These are phyloP conservation scores for Microhierax caerulescens DNA, from an alignment of 2,797 vertebrate genomes.

Conservation along the genomic window DNA sequence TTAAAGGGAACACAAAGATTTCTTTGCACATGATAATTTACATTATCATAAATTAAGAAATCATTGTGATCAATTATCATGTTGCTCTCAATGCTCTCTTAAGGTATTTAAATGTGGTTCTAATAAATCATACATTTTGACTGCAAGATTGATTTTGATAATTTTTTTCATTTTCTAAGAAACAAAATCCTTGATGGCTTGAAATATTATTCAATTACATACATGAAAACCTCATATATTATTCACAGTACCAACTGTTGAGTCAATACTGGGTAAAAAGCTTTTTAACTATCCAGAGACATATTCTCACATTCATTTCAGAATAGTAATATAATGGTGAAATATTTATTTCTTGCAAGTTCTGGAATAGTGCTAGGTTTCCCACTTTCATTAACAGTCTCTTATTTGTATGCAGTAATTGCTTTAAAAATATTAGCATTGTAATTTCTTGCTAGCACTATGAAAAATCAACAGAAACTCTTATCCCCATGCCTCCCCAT, in stretches of 20 bases:
- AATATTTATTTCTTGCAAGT: constrained; percentile 73
- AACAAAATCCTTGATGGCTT: constrained; percentile 28
- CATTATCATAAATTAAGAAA: constrained; percentile 31
- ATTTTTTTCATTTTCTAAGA: constrained; percentile 16
- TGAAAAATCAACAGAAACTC: constrained; percentile 21
- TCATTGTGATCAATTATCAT: constrained; percentile 19
- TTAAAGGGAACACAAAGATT: constrained; percentile 8
- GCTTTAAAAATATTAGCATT: constrained; percentile 59
- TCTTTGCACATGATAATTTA: constrained; percentile 26
- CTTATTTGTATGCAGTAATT: constrained; percentile 61
- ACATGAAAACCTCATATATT: neutral
- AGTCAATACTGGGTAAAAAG: constrained; percentile 20
- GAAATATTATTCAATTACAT: constrained; percentile 46
- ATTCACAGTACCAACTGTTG: neutral
- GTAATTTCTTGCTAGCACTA: constrained; percentile 10
- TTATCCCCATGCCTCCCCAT: neutral
- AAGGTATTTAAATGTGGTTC: constrained; percentile 15
- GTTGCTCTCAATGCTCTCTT: neutral
- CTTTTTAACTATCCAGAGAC: constrained; percentile 50
- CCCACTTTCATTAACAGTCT: constrained; percentile 59
- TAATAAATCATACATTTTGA: neutral
- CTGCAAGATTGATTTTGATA: neutral
- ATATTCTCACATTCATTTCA: constrained; percentile 47
- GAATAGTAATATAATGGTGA: constrained; percentile 59
- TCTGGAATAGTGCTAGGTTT: constrained; percentile 24